phyloP scores from a whole-genome alignment of 2,888 invertebrate genomes.

The Leptopterna dolabrata region DNA sequence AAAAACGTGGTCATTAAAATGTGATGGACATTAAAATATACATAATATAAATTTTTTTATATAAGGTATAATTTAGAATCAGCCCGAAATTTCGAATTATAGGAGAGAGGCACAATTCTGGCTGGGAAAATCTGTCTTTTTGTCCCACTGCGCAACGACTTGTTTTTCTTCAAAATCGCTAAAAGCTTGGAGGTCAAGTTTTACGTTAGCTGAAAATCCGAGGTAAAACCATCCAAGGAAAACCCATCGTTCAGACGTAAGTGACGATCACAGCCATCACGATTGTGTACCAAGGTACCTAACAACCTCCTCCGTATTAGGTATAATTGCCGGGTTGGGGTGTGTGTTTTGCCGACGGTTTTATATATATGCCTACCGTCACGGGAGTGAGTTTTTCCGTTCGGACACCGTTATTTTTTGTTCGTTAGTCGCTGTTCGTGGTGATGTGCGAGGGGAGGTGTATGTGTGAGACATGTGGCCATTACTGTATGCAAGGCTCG shows the following conservation, averaged over 20 bases:
- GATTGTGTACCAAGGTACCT: background rate
- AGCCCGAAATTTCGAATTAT: no score
- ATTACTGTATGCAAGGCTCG: slow-evolving; percentile 13
- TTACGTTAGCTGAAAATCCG: no score
- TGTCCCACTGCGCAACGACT: no score
- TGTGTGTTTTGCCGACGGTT: background rate
- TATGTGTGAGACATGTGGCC: slow-evolving; percentile 9
- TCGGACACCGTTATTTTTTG: slow-evolving; percentile 17
- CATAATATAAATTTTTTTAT: no score
- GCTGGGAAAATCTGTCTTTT: no score
- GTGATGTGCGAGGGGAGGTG: background rate
- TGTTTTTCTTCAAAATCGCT: no score
- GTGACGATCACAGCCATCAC: background rate
- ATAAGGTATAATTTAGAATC: no score
- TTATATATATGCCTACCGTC: slow-evolving; percentile 19
- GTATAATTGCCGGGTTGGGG: background rate
- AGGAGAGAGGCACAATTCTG: no score
- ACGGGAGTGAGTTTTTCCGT: slow-evolving; percentile 15
- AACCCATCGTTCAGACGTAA: background rate
- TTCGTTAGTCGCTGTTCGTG: background rate
- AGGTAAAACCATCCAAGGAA: background rate
- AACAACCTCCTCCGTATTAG: background rate
- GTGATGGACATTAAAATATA: no score
- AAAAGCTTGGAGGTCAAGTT: no score
- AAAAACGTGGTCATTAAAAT: no score